Base-by-base conservation (phyloP, 2,888 invertebrate genomes). In the Lapara coniferarum region DNA sequence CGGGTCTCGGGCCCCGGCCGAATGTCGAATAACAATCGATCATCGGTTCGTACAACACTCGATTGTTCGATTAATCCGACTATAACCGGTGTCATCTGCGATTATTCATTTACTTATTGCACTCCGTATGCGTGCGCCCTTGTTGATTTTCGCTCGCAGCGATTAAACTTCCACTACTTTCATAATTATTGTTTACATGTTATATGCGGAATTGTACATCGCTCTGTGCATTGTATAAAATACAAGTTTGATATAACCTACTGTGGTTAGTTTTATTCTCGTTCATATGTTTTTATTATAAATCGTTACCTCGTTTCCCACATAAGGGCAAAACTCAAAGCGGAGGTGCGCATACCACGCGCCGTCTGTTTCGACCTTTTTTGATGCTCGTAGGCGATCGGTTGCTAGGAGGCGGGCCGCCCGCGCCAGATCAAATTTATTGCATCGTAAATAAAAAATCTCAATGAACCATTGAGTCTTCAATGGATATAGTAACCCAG, bases 381-480 rank as follows among this genome's bases (percentile, higher is more conserved):
- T 76, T 75, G 76, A 76, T 71, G 74, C 58, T 68, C 77, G 83
- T 85, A 79, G 83, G 84, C 72, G 75, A 72, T 69, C 71, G 51
- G 59, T 83, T 82, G 79, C 80, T 82, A 81, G 79, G 79, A 83
- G 77, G 78, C 78, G 78, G 78, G 68, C 71, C 71, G 74, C 74
- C 71, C 77, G 82, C 81, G 88, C 85, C 85, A 85, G 87, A 82
- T 82, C 76, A 76, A 78, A 85, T 85, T 84, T 86, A 86, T 88
- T 81, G 79, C 84, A 80, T 81, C 82, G 82, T 85, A 83, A 84
- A 84, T 84, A 85, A 85, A 86, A 84, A 85, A 75, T 75, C 75
- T 81, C 82, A 85, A 85, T 86, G 84, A 81, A 66, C 52, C 57
- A 66, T 57, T 52, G 66, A 73, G 76, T 77, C 72, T 76, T 83